Percentiles rank a stretch among this genome's conserved stretches.
These are phyloP conservation scores for Chrysocyon brachyurus DNA, from an alignment of 2,797 vertebrate species.

Conservation along the genomic window DNA sequence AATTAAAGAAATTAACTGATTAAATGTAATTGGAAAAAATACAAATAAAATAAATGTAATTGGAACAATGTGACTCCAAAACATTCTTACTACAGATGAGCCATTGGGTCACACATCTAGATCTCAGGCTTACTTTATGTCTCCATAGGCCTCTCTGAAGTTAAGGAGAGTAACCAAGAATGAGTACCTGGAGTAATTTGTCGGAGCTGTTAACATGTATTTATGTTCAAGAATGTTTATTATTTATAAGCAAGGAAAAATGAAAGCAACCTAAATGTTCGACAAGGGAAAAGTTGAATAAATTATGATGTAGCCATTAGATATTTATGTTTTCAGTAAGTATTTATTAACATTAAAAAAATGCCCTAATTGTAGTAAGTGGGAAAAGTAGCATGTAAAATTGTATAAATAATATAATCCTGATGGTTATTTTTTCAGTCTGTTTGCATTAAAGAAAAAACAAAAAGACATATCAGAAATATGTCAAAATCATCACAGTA, in stretches of 20 bases:
- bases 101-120: not conserved
- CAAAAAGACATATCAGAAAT: constrained; percentile 15
- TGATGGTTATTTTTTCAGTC: not conserved
- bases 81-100: constrained; percentile 29
- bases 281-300: constrained; percentile 25
- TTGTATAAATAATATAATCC: not conserved
- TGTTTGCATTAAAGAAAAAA: constrained; percentile 40
- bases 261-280: constrained; percentile 52
- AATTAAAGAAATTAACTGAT: constrained; percentile 35
- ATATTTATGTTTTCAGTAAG: constrained; percentile 58
- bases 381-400: constrained; percentile 30
- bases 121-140: not conserved
- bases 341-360: constrained; percentile 67
- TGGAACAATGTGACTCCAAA: constrained; percentile 14
- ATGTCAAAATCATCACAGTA: not conserved
- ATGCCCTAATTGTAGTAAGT: constrained; percentile 36
- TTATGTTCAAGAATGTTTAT: constrained; percentile 49
- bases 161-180: not conserved
- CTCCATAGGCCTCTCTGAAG: not conserved
- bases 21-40: not conserved
- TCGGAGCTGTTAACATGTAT: not conserved
- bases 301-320: constrained; percentile 34
- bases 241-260: constrained; percentile 66
- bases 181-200: not conserved
- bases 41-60: not conserved